Percentiles rank a stretch among this genome's conserved stretches.
These are phyloP conservation scores for Drosophila subpulchrella DNA, from an alignment of 1,140 invertebrate genomes.

Conservation along the genomic window DNA sequence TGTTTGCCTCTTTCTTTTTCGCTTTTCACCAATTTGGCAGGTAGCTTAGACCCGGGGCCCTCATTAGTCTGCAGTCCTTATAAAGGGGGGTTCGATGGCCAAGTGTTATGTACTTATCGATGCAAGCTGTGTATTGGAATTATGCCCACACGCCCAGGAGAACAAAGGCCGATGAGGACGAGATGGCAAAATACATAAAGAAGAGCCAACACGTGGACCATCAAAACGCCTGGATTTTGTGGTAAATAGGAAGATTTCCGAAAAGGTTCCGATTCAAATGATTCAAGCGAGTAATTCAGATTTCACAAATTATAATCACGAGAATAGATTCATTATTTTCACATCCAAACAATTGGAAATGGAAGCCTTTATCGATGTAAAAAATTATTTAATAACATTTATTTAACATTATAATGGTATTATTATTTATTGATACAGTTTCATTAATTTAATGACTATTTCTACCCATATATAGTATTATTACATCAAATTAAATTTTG, in stretches of 20 bases:
- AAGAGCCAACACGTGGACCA: slow-evolving; percentile 32
- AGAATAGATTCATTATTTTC: no score
- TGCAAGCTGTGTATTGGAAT: slow-evolving; percentile 73
- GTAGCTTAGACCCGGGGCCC: slow-evolving; percentile 33
- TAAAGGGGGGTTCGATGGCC: slow-evolving; percentile 2
- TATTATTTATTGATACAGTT: no score
- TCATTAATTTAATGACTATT: no score
- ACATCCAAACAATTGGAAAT: no score
- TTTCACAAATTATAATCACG: no score
- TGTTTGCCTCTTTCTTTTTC: slow-evolving; percentile 32
- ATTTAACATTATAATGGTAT: no score
- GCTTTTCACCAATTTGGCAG: slow-evolving; percentile 32
- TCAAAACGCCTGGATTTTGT: slow-evolving; percentile 11
- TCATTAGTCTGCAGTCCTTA: slow-evolving; percentile 46
- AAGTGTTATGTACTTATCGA: slow-evolving; percentile 65
- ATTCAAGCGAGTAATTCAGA: no score
- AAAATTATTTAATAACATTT: no score
- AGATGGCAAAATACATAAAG: slow-evolving; percentile 38
- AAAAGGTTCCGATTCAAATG: not conserved
- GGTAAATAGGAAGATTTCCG: not conserved
- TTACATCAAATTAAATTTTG: no score
- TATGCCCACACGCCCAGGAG: slow-evolving; percentile 18
- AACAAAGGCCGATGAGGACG: slow-evolving; percentile 26
- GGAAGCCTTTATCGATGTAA: no score
- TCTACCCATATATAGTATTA: no score